Percentiles rank a stretch among this genome's conserved stretches.
phyloP scores from a whole-genome alignment of 1,140 invertebrate genomes.

The Drosophila mauritiana region DNA sequence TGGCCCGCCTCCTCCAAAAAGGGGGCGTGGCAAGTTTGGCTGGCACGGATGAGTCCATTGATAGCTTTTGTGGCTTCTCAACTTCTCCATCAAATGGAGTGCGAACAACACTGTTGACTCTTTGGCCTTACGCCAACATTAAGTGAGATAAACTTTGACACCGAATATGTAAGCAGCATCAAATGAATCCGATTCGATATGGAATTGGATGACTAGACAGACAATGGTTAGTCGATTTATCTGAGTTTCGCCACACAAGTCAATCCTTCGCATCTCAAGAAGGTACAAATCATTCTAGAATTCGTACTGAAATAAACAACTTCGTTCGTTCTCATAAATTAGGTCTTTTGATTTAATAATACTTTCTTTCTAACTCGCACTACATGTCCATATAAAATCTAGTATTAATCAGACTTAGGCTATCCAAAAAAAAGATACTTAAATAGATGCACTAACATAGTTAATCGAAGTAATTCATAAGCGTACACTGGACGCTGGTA shows the following conservation, averaged over 20 bases:
- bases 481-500: conserved; percentile 80
- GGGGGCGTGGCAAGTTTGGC: background rate
- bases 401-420: conserved; percentile 57
- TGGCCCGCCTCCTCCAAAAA: conserved; percentile 22
- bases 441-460: conserved; percentile 43
- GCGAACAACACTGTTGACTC: conserved; percentile 48
- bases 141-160: conserved; percentile 24
- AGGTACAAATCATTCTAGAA: background rate
- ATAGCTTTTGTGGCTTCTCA: conserved; percentile 55
- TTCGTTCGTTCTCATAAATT: background rate
- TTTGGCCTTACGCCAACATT: conserved; percentile 20
- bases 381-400: conserved; percentile 59
- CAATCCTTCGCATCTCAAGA: no score
- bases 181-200: background rate
- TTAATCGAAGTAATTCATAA: conserved; percentile 78
- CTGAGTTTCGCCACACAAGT: no score
- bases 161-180: background rate
- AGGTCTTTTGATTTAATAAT: conserved; percentile 32
- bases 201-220: background rate
- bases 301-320: background rate
- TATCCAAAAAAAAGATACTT: conserved; percentile 42
- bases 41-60: conserved; percentile 47
- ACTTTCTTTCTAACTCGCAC: conserved; percentile 11
- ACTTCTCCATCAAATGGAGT: conserved; percentile 60
- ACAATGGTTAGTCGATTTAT: background rate